These are phyloP conservation scores for Athene cunicularia DNA, from an alignment of 2,113 vertebrate genomes.

Conservation along the genomic window DNA sequence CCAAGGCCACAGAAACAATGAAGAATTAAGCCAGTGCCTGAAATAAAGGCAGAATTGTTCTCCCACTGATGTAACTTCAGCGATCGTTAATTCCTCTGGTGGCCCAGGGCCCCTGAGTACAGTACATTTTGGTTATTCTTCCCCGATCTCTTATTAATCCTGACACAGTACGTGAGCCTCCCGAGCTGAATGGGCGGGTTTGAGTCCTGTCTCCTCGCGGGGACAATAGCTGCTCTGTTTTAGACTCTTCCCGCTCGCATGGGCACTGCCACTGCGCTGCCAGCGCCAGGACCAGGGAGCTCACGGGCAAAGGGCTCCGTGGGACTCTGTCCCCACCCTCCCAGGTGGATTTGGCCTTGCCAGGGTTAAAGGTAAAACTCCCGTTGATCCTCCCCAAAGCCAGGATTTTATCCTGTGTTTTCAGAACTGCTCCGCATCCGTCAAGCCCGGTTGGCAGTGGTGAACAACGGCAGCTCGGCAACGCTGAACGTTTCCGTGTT, in stretches of 20 bases:
- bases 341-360: not conserved
- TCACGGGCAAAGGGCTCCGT: not conserved
- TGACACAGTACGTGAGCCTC: not conserved
- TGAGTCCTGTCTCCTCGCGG: conserved; percentile 10
- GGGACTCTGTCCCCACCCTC: not conserved
- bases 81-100: not conserved
- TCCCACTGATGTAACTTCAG: not conserved
- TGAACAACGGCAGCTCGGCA: too few relatives aligned
- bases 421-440: not conserved
- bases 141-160: conserved; percentile 23
- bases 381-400: not conserved
- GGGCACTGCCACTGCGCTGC: not conserved
- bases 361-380: not conserved
- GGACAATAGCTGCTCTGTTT: conserved; percentile 39
- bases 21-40: not conserved
- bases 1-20: not conserved
- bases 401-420: not conserved
- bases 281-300: not conserved
- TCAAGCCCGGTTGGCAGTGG: not conserved
- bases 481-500: rapidly evolving
- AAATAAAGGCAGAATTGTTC: conserved; percentile 52
- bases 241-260: not conserved
- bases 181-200: not conserved
- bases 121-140: conserved; percentile 4
- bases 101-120: not conserved